Evolutionary conservation across 1,140 invertebrate species (phyloP), one percentile per base, ranked within the genome.

Genomic region (Drosophila ogumai): DNA sequence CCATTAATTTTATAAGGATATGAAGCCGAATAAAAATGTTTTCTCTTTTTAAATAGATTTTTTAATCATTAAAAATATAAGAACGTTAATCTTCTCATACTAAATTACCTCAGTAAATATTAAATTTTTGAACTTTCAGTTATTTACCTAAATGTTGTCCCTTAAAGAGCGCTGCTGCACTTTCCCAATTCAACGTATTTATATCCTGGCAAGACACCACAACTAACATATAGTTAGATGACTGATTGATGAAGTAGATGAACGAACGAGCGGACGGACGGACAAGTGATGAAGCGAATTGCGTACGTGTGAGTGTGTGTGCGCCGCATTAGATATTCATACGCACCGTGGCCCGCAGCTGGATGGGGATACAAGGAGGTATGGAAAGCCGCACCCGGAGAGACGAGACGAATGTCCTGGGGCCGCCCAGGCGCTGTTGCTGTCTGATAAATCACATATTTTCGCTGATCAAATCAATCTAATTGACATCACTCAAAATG

Each of bases 401-500:
- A 19, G 74, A 57, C 49, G 60, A 43, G 65, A 55, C 63, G 63
- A 73, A 69, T 85, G 63, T 67, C 76, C 79, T 50, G 64, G 86
- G 61, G 64, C 81, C 85, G 81, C 85, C 85, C 81, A 79, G 74
- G 68, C 69, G 63, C 71, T 90, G 85, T 90, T 84, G 59, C 64
- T 68, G 81, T 81, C 91, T 91, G 90, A 92, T 92, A 92, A 92
- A 92, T 92, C 91, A 92, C 91, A 92, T 85, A 92, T 92, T 91
- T 91, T 91, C 87, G 86, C 91, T 92, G 90, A 92, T 92, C 91
- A 92, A 92, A 92, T 92, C 91, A 92, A 92, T 92, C 90, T 92
- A 92, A 92, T 92, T 92, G 91, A 92, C 91, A 91, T 92, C 87
- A 91, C 86, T 91, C 91, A 92, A 92, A 92, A 91, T 92, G 91